Percentiles rank a stretch among this genome's conserved stretches.
Conservation (phyloP, 2,797 vertebrate species). For the Rhinella marina region DNA sequence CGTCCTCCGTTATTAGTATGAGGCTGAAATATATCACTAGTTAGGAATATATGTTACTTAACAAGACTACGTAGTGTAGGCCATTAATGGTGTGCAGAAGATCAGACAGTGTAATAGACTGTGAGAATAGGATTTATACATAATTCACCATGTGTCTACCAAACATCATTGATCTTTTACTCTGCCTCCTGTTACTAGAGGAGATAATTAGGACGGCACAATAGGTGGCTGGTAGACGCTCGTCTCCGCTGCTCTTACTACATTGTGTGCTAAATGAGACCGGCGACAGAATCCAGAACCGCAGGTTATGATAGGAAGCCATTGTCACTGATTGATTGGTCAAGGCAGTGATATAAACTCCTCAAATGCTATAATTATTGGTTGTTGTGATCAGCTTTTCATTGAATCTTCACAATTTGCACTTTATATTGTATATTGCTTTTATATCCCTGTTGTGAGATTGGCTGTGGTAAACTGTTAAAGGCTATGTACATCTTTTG, state of each 20-base stretch:
- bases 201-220: not conserved
- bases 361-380: no score
- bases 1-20: not conserved
- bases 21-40: not conserved
- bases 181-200: not conserved
- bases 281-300: not conserved
- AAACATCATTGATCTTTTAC: not conserved
- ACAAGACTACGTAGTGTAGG: no score
- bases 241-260: not conserved
- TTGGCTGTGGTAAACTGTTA: no score
- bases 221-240: not conserved
- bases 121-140: conserved; percentile 11
- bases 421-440: no score
- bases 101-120: not conserved
- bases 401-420: no score
- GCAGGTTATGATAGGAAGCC: not conserved
- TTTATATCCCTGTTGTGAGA: no score
- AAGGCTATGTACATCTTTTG: no score
- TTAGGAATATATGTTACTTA: not conserved
- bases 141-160: conserved; percentile 11
- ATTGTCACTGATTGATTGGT: not conserved
- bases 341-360: not conserved
- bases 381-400: no score
- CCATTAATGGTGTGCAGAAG: no score
- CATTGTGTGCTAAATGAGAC: not conserved